Percentiles rank a stretch among this genome's conserved stretches.
Conservation (phyloP, 1,140 invertebrate species). For the Drosophila sechellia region DNA sequence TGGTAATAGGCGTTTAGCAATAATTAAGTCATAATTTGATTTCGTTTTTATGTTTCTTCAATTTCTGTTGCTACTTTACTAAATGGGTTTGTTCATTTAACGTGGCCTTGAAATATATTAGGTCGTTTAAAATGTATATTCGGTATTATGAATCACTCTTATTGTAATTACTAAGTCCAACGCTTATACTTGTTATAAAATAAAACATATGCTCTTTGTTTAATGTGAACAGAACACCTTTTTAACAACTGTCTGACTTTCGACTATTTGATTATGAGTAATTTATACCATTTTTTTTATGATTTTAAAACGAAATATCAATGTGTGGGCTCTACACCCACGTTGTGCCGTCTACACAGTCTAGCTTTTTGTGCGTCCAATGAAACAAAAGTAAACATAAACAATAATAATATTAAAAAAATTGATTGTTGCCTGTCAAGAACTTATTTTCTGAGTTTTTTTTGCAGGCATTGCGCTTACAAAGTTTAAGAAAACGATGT, state of each 20-base stretch:
- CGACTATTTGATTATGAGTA: too few species aligned
- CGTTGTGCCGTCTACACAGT: slow-evolving; percentile 41
- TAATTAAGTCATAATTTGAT: slow-evolving; percentile 81
- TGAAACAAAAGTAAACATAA: neutral
- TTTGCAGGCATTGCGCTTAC: neutral
- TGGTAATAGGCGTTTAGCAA: slow-evolving; percentile 60
- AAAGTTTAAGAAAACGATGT: neutral
- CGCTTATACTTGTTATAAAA: too few species aligned
- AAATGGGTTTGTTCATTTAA: neutral
- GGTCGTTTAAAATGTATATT: neutral
- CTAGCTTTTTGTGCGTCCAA: slow-evolving; percentile 21
- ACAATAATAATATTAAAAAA: neutral
- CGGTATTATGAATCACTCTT: too few species aligned
- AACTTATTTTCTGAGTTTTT: slow-evolving; percentile 5
- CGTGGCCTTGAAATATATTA: neutral
- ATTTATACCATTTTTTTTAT: too few species aligned
- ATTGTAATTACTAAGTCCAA: too few species aligned
- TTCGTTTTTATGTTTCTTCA: slow-evolving; percentile 27
- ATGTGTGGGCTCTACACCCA: neutral
- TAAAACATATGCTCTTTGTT: too few species aligned
- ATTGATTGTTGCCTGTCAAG: neutral
- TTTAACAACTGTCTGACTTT: too few species aligned
- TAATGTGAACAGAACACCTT: too few species aligned
- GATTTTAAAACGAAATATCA: too few species aligned
- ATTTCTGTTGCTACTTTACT: neutral